Conservation (phyloP, 2,888 invertebrate genomes). For the Molanna angustata region DNA sequence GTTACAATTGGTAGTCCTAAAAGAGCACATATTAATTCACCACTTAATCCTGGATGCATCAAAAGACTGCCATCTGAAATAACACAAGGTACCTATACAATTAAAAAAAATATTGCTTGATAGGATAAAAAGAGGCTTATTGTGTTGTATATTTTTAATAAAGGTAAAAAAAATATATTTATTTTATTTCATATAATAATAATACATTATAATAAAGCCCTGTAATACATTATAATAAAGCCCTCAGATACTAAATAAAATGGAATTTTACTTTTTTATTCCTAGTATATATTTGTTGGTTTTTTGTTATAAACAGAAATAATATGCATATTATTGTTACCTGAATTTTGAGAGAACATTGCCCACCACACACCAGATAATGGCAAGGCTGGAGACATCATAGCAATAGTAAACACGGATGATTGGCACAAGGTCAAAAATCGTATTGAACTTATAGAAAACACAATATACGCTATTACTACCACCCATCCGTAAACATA, state of each 20-base stretch:
- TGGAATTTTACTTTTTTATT: no score
- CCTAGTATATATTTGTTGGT: no score
- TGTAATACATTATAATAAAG: not conserved
- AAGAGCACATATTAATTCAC: slow-evolving; percentile 59
- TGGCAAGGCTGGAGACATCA: slow-evolving; percentile 53
- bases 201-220: not conserved
- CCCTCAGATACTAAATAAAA: no score
- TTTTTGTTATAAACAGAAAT: no score
- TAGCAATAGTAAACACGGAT: slow-evolving; percentile 56
- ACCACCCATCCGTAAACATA: slow-evolving; percentile 50
- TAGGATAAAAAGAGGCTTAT: no score
- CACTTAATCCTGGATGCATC: slow-evolving; percentile 55
- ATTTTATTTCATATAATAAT: no score
- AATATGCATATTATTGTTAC: no score
- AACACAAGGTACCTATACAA: no score
- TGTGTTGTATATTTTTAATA: no score
- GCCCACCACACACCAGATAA: slow-evolving; percentile 59
- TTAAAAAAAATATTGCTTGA: no score
- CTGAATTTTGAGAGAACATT: slow-evolving; percentile 48
- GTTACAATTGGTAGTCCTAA: slow-evolving; percentile 57
- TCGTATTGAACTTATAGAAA: slow-evolving; percentile 48
- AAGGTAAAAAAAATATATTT: no score
- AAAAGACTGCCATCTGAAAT: slow-evolving; percentile 24
- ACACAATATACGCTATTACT: slow-evolving; percentile 47
- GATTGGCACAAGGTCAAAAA: slow-evolving; percentile 56